Percentiles rank a stretch among this genome's conserved stretches.
Evolutionary conservation across 2,888 invertebrate genomes (phyloP).

Genomic region (Drosophila buzzatii): DNA sequence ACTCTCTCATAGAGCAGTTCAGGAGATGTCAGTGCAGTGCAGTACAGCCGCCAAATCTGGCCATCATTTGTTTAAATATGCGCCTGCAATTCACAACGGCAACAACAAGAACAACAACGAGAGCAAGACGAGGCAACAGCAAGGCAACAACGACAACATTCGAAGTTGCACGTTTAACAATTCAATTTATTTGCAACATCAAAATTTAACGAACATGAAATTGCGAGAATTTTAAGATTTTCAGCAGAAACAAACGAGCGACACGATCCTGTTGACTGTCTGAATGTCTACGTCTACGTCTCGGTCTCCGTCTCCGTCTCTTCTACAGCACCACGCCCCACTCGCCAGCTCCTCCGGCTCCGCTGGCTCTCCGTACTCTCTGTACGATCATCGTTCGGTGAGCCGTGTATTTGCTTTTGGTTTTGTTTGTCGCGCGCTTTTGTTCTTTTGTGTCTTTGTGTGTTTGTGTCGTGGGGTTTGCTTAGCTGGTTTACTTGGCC

Average conservation of each 20-base stretch:
- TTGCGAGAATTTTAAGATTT: conserved; percentile 85
- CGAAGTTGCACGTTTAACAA: conserved; percentile 84
- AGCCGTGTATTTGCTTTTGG: conserved; percentile 66
- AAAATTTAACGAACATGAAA: conserved; percentile 85
- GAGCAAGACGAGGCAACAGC: conserved; percentile 29
- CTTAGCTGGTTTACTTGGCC: conserved; percentile 70
- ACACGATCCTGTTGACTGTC: conserved; percentile 82
- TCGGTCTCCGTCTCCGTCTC: background rate
- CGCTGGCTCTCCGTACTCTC: conserved; percentile 11
- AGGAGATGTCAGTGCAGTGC: conserved; percentile 61
- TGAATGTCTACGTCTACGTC: conserved; percentile 47
- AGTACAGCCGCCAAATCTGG: conserved; percentile 74
- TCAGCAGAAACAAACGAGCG: conserved; percentile 85
- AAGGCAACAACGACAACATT: conserved; percentile 70
- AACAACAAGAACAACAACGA: conserved; percentile 44
- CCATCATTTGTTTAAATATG: conserved; percentile 85
- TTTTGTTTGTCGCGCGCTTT: conserved; percentile 78
- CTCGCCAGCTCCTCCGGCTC: conserved; percentile 6
- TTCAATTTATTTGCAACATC: conserved; percentile 84
- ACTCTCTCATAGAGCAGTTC: conserved; percentile 48
- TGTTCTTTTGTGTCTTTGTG: conserved; percentile 68
- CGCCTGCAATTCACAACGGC: conserved; percentile 76
- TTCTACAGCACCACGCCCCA: conserved; percentile 12
- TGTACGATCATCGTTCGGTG: conserved; percentile 30
- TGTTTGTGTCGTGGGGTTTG: conserved; percentile 73